Base-by-base conservation (phyloP, 2,888 invertebrate genomes). In the Hydrotaea diabolus region DNA sequence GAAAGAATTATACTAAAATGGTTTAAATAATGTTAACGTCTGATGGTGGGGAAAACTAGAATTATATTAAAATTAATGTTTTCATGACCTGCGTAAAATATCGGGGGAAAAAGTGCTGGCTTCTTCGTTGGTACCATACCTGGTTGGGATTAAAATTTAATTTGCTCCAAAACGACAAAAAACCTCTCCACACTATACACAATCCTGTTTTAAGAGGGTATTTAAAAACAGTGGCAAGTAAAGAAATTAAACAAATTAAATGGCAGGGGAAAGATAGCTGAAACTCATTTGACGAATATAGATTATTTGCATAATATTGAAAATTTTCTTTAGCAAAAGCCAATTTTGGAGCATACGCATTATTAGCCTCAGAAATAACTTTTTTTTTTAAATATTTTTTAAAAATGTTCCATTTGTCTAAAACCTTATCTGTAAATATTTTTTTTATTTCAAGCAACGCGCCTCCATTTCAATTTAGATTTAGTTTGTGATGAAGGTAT, bases 31-130 rank as follows among this genome's bases (percentile, higher is more conserved):
- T 74, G 59, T 26, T 26, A 79, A 76, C 72, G 75, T 72, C 73
- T 77, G 59, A 82, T 43, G 55, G 39, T 7, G 21, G 69, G 49
- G 66, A 49, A 75, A 53, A 31, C 2, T 2, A 31, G 31, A 31
- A 17, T 53, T 73, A 64, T 72, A 78, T 75, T 78, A 64, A 78
- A 81, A 85, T 85, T 79, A 79, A 78, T 85, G 81, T 76, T 81
- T 72, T 78, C 84, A 78, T 79, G 84, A 79, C 84, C 78, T 85
- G 78, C 66, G 78, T 79, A 62, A 77, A 80, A 55, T 81, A 73
- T 21, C 15, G 21, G 31, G 26, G 3, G 46, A 74, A 72, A 75
- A 83, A 83, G 31, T 26, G 64, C 21, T 49, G 46, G 49, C 72
- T 73, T 31, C 69, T 78, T 78, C 15, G 26, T n/a, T 21, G 57